Base-by-base conservation (phyloP, 2,113 vertebrate genomes). In the Thunnus maccoyii region DNA sequence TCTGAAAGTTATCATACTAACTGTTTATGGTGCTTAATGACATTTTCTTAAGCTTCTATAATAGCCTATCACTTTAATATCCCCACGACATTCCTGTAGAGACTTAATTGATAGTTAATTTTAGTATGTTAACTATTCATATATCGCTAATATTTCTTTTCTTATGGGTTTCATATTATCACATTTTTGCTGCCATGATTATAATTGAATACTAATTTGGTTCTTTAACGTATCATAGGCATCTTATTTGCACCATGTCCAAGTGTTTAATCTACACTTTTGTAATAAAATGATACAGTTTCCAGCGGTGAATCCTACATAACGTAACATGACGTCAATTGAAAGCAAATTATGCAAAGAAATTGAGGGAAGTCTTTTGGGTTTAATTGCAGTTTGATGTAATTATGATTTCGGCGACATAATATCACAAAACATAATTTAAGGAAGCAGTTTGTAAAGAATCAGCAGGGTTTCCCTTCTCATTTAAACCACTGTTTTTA, bases 401-500 rank as follows among this genome's bases (percentile, higher is more conserved):
- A 12, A 66, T 25, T 46, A 41, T 7, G 14, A 44, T 10, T 48
- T 18, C 4, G 7, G 36, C 36, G 6, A 2, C 36, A 41, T 41
- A 41, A 32, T 5, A 25, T 36, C 15, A 22, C 3, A 62, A 56
- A 68, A 47, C 16, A 17, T 4, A 32, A 1, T 58, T 62, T 22
- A 3, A 32, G 20, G 15, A 32, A 32, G 61, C 66, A 20, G 13
- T 68, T 55, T 66, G 5, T 60, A 9, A 51, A 30, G 3, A 18
- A 30, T 44, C 55, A 5, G 10, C 0, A 1, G 20, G 13, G 22
- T 18, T 54, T 57, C 27, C 13, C 3, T 11, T 63, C 16, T 55
- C 14, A 46, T 80, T 65, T 10, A 63, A 73, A 52, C 1, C n/a
- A 51, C 18, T 14, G 3, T 30, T 74, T 74, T 36, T 51, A 55